A percentile compares a stretch with the other conserved stretches of the same genome.
These are phyloP conservation scores for Cepaea nemoralis DNA, from an alignment of 1,140 invertebrate species.

Conservation along the genomic window DNA sequence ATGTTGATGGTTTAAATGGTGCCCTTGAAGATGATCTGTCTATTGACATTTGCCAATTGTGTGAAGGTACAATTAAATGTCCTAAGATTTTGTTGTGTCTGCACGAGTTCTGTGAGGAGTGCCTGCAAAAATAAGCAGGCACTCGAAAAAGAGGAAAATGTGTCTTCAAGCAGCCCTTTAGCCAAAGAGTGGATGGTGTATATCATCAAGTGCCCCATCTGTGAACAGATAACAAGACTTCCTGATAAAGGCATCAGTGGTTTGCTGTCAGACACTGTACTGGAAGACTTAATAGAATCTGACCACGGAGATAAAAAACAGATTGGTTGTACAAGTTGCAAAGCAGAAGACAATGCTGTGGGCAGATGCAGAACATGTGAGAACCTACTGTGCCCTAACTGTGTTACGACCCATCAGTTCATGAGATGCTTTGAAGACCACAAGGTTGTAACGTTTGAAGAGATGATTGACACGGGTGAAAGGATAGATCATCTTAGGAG, in stretches of 20 bases:
- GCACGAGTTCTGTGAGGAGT: constrained; percentile 92
- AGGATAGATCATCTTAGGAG: constrained; percentile 76
- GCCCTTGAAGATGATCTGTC: constrained; percentile 35
- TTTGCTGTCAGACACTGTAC: constrained; percentile 23
- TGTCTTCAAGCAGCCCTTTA: constrained; percentile 13
- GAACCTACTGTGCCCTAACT: constrained; percentile 93
- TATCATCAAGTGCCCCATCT: constrained; percentile 20
- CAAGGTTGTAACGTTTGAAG: constrained; percentile 84
- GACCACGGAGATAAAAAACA: constrained; percentile 74
- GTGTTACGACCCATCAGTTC: constrained; percentile 90
- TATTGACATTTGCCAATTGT: constrained; percentile 67
- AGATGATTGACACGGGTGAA: constrained; percentile 82
- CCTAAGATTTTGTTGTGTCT: constrained; percentile 89
- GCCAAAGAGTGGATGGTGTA: constrained; percentile 17
- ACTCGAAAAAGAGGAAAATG: constrained; percentile 1
- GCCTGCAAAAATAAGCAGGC: constrained; percentile 67
- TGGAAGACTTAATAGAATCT: constrained; percentile 37
- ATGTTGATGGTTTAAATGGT: constrained; percentile 4
- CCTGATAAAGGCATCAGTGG: constrained; percentile 18
- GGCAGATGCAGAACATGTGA: constrained; percentile 93
- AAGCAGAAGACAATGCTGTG: constrained; percentile 79
- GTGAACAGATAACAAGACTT: constrained; percentile 19
- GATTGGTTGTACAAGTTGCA: constrained; percentile 75
- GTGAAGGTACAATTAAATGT: constrained; percentile 80
- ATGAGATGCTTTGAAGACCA: constrained; percentile 96